These are phyloP conservation scores for Smittia aterrima DNA, from an alignment of 2,888 invertebrate species.

Conservation along the genomic window DNA sequence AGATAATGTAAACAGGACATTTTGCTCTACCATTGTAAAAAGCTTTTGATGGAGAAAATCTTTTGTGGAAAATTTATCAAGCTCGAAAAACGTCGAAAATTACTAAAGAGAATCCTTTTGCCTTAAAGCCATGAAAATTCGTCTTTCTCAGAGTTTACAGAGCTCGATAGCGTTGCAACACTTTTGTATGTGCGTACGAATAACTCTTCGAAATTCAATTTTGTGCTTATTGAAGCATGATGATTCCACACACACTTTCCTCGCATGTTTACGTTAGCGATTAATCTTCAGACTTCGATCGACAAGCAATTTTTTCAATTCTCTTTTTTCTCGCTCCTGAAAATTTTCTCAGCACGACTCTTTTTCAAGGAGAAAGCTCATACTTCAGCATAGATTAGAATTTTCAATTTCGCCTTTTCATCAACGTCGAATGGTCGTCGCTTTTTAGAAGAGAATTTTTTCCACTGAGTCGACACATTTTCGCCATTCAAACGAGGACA, in stretches of 20 bases:
- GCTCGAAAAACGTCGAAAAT: too few species aligned
- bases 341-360: not conserved
- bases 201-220: too few species aligned
- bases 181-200: too few species aligned
- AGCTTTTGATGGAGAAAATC: too few species aligned
- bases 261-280: slow-evolving; percentile 7
- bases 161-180: too few species aligned
- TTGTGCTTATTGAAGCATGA: too few species aligned
- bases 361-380: not conserved
- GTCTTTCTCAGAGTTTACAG: too few species aligned
- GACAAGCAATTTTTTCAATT: not conserved
- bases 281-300: not conserved
- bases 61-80: too few species aligned
- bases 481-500: not conserved
- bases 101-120: too few species aligned
- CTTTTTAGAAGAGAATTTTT: not conserved
- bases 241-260: not conserved
- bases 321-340: not conserved
- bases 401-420: not conserved
- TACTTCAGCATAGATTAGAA: not conserved
- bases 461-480: slow-evolving; percentile 35
- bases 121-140: too few species aligned
- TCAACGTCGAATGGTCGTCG: not conserved
- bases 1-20: too few species aligned
- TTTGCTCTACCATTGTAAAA: too few species aligned